These are phyloP conservation scores for Metacarcinus magister DNA, from an alignment of 2,888 invertebrate species.

Conservation along the genomic window DNA sequence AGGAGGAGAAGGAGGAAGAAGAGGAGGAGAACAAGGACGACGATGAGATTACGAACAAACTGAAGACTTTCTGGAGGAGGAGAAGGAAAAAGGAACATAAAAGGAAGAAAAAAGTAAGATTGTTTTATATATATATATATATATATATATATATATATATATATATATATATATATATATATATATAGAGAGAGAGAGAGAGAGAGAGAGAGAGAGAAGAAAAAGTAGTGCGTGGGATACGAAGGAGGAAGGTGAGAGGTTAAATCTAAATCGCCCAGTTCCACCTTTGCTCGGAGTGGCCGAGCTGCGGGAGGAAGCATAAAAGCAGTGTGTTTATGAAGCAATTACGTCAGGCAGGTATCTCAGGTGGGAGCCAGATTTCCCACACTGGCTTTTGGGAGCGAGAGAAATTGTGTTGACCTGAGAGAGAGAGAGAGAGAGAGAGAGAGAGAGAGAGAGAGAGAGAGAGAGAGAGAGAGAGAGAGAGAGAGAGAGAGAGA, in stretches of 20 bases:
- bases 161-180: not conserved
- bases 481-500: constrained; percentile 57
- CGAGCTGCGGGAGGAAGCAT: not conserved
- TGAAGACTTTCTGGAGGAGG: not conserved
- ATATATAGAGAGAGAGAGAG: not conserved
- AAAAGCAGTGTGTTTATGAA: constrained; percentile 35
- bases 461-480: constrained; percentile 51
- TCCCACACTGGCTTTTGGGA: not conserved
- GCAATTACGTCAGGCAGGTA: constrained; percentile 43
- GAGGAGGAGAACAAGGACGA: not conserved
- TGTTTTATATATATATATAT: too few species aligned
- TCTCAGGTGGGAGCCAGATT: not conserved
- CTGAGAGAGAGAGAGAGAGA: constrained; percentile 44
- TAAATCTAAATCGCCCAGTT: not conserved
- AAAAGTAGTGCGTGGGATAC: not conserved
- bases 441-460: constrained; percentile 55
- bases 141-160: not conserved
- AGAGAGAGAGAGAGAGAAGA: not conserved
- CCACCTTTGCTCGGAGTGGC: not conserved
- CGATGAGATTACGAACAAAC: too few species aligned
- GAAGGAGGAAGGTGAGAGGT: not conserved
- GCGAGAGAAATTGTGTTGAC: constrained; percentile 8
- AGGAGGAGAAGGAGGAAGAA: not conserved
- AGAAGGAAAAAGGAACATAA: not conserved
- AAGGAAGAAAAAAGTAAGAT: not conserved